Percentiles rank a stretch among this genome's conserved stretches.
Evolutionary conservation across 2,113 vertebrate species (phyloP).

Genomic region (Hemicordylus capensis): DNA sequence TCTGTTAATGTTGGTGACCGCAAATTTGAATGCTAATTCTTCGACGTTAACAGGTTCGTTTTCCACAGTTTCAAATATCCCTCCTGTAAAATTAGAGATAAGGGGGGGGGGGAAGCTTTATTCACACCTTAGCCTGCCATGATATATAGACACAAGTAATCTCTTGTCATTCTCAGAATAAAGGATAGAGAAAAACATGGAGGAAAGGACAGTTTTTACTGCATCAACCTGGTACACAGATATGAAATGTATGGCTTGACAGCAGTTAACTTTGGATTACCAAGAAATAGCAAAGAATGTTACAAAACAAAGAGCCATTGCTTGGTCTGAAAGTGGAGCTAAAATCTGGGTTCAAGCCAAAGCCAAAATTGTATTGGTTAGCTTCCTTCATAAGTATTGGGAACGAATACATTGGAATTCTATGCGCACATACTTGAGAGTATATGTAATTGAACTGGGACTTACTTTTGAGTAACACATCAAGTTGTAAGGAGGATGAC

Average conservation of each 20-base stretch:
- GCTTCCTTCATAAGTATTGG: neutral
- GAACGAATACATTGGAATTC: neutral
- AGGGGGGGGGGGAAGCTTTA: slow-evolving; percentile 38
- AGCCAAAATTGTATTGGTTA: neutral
- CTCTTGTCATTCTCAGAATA: neutral
- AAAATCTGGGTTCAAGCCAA: neutral
- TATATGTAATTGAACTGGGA: neutral
- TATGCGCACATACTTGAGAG: neutral
- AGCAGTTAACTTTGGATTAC: neutral
- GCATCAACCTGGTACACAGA: neutral
- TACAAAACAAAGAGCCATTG: neutral
- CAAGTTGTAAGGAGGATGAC: neutral
- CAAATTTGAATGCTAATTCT: slow-evolving; percentile 98
- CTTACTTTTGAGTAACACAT: too few species aligned
- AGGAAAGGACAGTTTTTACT: neutral
- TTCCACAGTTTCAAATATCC: slow-evolving; percentile 98
- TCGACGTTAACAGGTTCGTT: slow-evolving; percentile 94
- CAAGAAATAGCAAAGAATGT: neutral
- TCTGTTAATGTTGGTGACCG: slow-evolving; percentile 96
- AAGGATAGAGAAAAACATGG: neutral
- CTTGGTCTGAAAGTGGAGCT: neutral
- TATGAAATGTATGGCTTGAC: neutral
- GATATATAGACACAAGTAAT: slow-evolving; percentile 5
- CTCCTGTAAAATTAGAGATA: slow-evolving; percentile 83
- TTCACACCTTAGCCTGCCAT: neutral